phyloP scores from a whole-genome alignment of 2,113 vertebrate species.

The Mesembrinibis cayennensis region DNA sequence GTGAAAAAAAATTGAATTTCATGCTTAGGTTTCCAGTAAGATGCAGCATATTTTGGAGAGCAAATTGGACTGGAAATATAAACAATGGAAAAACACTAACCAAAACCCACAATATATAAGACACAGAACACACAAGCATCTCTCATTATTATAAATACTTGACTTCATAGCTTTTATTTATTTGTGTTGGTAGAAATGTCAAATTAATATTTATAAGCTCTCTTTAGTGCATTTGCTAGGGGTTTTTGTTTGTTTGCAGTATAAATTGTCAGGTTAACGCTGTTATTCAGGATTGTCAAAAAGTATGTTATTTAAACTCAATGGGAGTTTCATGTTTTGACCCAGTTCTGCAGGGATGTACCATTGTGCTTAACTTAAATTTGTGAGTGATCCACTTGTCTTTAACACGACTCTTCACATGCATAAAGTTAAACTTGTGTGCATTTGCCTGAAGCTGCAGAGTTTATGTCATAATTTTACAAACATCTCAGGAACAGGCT shows the following conservation, averaged over 20 bases:
- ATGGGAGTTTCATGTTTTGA: background rate
- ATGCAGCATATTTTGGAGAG: background rate
- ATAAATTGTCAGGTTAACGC: background rate
- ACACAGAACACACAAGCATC: background rate
- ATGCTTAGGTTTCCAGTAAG: background rate
- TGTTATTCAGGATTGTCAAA: background rate
- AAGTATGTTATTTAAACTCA: background rate
- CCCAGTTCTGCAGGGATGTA: background rate
- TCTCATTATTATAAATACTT: background rate
- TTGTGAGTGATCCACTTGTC: background rate
- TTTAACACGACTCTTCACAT: background rate
- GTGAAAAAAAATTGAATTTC: background rate
- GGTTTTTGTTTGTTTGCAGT: background rate
- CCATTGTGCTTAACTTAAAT: background rate
- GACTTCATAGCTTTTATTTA: slow-evolving; percentile 17
- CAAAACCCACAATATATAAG: background rate
- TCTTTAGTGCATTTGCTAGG: background rate
- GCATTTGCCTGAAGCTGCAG: background rate
- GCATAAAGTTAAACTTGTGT: background rate
- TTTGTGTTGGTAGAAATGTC: background rate
- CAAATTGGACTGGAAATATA: background rate
- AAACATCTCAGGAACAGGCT: background rate
- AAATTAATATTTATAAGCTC: slow-evolving; percentile 42
- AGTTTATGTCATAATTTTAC: background rate
- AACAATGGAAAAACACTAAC: background rate